Conservation (phyloP, 2,888 invertebrate genomes). For the Caenorhabditis imperialis region DNA sequence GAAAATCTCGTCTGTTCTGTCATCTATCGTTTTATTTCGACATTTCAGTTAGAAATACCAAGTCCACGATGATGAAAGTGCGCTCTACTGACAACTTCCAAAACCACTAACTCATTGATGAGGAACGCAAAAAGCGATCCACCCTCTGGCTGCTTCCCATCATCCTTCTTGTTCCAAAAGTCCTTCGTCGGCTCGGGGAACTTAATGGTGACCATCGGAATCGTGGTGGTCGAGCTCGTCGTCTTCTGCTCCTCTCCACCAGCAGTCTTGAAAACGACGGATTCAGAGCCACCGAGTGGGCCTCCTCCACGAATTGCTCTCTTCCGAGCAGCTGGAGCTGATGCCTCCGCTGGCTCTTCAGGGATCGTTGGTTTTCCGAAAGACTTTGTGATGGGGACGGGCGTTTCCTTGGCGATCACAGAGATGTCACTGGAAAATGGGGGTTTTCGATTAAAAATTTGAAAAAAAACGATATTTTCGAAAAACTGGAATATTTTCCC, state of each 20-base stretch:
- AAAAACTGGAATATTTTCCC: too few relatives aligned
- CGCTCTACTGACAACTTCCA: too few relatives aligned
- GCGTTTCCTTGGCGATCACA: slow-evolving; percentile 34
- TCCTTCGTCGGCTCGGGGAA: slow-evolving; percentile 59
- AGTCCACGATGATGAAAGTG: too few relatives aligned
- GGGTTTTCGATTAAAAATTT: background rate
- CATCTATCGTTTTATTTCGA: too few relatives aligned
- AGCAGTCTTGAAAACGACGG: slow-evolving; percentile 56
- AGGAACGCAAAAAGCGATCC: slow-evolving; percentile 49
- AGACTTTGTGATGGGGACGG: slow-evolving; percentile 8
- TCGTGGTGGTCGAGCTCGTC: slow-evolving; percentile 9
- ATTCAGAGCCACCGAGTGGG: slow-evolving; percentile 56
- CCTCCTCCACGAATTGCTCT: slow-evolving; percentile 66
- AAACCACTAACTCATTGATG: slow-evolving; percentile 39
- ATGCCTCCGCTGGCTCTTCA: background rate
- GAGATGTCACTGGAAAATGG: slow-evolving; percentile 39
- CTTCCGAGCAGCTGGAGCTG: slow-evolving; percentile 44
- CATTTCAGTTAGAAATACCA: too few relatives aligned
- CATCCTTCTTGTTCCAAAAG: slow-evolving; percentile 59
- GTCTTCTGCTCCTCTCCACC: slow-evolving; percentile 6
- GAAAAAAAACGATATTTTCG: too few relatives aligned
- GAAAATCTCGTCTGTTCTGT: too few relatives aligned
- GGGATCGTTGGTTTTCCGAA: background rate
- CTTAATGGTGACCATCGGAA: slow-evolving; percentile 47
- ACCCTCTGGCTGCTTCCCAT: background rate